phyloP scores from a whole-genome alignment of 2,888 invertebrate species.

The Rhagium mordax region DNA sequence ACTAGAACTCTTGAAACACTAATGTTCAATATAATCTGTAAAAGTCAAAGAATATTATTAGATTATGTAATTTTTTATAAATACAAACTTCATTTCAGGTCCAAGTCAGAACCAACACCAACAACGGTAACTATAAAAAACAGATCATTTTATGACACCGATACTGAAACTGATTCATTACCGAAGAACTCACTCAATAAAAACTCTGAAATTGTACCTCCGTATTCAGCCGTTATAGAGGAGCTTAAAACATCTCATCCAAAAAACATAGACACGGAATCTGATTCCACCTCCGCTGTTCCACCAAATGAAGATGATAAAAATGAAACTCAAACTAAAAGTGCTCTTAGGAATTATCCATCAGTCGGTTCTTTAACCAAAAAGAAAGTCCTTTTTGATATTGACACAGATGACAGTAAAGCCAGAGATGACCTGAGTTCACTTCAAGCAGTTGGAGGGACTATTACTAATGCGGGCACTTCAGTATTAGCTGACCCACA shows the following conservation, averaged over 20 bases:
- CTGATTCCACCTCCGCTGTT: slow-evolving; percentile 35
- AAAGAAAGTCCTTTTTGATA: slow-evolving; percentile 78
- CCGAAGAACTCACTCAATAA: slow-evolving; percentile 16
- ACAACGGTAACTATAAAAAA: slow-evolving; percentile 53
- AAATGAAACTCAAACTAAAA: slow-evolving; percentile 66
- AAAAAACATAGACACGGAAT: slow-evolving; percentile 37
- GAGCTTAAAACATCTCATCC: slow-evolving; percentile 49
- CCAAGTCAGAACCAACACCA: slow-evolving; percentile 17
- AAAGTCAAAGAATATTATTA: no score
- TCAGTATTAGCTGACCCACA: slow-evolving; percentile 18
- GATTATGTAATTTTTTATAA: no score
- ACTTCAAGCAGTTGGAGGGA: not conserved
- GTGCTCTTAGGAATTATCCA: slow-evolving; percentile 75
- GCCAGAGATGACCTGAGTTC: not conserved
- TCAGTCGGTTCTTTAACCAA: slow-evolving; percentile 74
- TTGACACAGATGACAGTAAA: slow-evolving; percentile 69
- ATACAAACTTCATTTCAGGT: slow-evolving; percentile 27
- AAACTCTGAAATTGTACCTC: slow-evolving; percentile 40
- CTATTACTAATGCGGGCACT: not conserved
- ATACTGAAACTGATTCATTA: slow-evolving; percentile 53
- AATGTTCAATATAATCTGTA: no score
- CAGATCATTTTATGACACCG: slow-evolving; percentile 57
- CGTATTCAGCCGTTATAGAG: slow-evolving; percentile 46
- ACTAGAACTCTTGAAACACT: no score
- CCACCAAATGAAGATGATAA: slow-evolving; percentile 30